Percentiles rank a stretch among this genome's conserved stretches.
These are phyloP conservation scores for Bedellia somnulentella DNA, from an alignment of 2,888 invertebrate species.

Conservation along the genomic window DNA sequence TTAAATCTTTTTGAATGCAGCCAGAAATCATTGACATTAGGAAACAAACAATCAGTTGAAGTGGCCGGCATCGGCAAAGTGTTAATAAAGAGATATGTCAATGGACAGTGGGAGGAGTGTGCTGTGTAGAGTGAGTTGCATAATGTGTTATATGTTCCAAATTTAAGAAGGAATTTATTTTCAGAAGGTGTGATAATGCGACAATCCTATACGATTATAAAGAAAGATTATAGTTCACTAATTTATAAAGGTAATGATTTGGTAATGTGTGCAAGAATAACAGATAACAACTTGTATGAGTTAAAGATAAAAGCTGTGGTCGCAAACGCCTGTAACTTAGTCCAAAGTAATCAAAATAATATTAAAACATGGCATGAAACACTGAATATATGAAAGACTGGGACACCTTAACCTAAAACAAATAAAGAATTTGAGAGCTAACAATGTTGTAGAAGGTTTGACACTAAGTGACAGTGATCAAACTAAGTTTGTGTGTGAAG, in stretches of 20 bases:
- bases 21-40: too few species aligned
- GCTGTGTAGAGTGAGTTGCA: constrained; percentile 1
- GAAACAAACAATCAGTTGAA: too few species aligned
- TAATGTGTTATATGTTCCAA: constrained; percentile 3
- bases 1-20: too few species aligned
- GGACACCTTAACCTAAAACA: constrained; percentile 12
- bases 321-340: constrained; percentile 6
- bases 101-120: constrained; percentile 1
- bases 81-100: constrained; percentile 1
- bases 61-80: constrained; percentile 4
- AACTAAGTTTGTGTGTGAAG: too few species aligned
- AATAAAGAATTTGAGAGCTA: constrained; percentile 10
- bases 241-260: constrained; percentile 3
- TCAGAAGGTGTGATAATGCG: constrained; percentile 3
- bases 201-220: constrained; percentile 4
- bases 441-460: constrained; percentile 10
- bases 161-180: constrained; percentile 4
- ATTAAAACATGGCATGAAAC: constrained; percentile 14
- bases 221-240: constrained; percentile 1
- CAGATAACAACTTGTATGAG: constrained; percentile 10
- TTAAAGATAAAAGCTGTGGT: constrained; percentile 9
- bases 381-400: too few species aligned
- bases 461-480: constrained; percentile 5
- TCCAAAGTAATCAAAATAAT: constrained; percentile 9
- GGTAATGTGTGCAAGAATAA: constrained; percentile 8